phyloP scores from a whole-genome alignment of 2,797 vertebrate species.

The Falco rusticolus region DNA sequence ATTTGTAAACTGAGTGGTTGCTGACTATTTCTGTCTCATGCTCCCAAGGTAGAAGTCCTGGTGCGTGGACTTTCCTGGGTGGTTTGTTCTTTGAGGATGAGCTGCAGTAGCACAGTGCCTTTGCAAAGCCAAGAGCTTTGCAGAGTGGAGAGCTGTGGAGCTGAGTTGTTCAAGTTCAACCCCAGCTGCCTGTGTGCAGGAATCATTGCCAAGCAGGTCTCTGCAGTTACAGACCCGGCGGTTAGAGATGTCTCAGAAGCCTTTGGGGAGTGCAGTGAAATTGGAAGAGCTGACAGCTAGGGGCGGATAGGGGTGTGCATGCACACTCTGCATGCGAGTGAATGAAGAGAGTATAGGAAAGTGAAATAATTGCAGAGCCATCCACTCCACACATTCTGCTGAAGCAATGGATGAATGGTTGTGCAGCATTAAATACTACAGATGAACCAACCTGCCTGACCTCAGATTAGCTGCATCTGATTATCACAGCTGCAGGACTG shows the following conservation, averaged over 20 bases:
- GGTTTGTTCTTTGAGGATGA: background rate
- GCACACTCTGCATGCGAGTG: accelerated
- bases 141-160: background rate
- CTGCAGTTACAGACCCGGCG: background rate
- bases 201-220: accelerated
- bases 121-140: background rate
- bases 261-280: background rate
- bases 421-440: background rate
- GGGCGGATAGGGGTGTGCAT: accelerated
- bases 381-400: background rate
- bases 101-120: accelerated
- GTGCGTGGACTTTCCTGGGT: background rate
- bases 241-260: background rate
- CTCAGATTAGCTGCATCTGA: background rate
- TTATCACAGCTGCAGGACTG: background rate
- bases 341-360: background rate
- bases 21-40: background rate
- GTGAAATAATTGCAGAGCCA: background rate
- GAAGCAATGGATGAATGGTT: accelerated
- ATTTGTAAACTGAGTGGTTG: background rate
- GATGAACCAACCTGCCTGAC: background rate
- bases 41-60: background rate
- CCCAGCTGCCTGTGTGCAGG: background rate
- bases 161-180: background rate
- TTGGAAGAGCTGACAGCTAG: background rate